Evolutionary conservation across 2,888 invertebrate genomes (phyloP), one percentile per base, ranked within the genome.

Genomic region (Lysandra bellargus): DNA sequence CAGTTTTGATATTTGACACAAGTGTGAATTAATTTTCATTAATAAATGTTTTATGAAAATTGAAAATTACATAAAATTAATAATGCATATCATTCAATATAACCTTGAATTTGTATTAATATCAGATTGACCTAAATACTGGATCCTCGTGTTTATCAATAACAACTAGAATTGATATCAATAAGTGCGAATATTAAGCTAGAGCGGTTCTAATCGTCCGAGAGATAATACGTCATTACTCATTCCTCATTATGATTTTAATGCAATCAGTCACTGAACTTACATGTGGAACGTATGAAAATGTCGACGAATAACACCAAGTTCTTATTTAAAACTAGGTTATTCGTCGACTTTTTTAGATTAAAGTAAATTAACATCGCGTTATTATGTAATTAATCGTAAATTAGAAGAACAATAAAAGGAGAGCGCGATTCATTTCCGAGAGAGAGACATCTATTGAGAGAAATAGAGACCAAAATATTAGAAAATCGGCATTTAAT

Each of bases 121-220:
- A 92, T 92, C 92, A 88, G 87, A 85, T 84, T 92, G 93, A 93
- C 93, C 92, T 87, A 92, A 90, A 89, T 92, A 85, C 87, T 85
- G 85, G 86, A 92, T 90, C 93, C 93, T 93, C 93, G 92, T 88
- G 85, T 87, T 90, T 90, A 93, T 93, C 91, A 87, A 88, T 83
- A 86, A 84, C 83, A 87, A 85, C 85, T 86, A 88, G 85, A 86
- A 87, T 79, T 75, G 84, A 85, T 84, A 82, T 82, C 81, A 81
- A 78, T 64, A 79, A 83, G 80, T 81, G 81, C 60, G 79, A 80
- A 81, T 82, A 33, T 69, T 69, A 5, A 33, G 33, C 33, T 69
- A 69, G 69, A 69, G 14, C 33, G 37, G 33, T 37, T 33, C 33
- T 69, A 69, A 69, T 69, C 69, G 69, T 69, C 4, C 69, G 33